Percentiles rank a stretch among this genome's conserved stretches.
Evolutionary conservation across 1,140 invertebrate genomes (phyloP).

Genomic region (Pemphigus obesinymphae): DNA sequence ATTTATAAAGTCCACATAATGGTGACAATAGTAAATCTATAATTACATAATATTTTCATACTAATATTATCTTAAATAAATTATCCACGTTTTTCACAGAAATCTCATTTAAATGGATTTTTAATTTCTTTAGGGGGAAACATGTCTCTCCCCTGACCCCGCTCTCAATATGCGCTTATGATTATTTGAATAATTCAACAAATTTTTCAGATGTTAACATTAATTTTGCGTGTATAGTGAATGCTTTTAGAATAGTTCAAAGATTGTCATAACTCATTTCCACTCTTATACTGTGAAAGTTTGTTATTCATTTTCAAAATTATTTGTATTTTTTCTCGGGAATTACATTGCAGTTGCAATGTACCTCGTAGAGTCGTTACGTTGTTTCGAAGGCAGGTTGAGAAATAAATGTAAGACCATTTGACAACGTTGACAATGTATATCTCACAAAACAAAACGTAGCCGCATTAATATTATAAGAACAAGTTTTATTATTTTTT

Average conservation of each 20-base stretch:
- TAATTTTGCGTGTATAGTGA: neutral
- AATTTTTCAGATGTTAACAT: neutral
- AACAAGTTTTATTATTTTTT: neutral
- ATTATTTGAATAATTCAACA: neutral
- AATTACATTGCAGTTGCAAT: neutral
- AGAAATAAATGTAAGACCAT: neutral
- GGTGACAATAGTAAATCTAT: too few species aligned
- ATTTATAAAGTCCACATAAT: too few species aligned
- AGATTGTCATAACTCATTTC: neutral
- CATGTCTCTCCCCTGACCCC: too few species aligned
- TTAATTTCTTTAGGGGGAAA: too few species aligned
- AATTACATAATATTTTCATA: too few species aligned
- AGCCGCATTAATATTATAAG: neutral
- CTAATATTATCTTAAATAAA: too few species aligned
- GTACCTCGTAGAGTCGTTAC: neutral
- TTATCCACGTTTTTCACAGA: too few species aligned
- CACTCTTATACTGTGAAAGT: too few species aligned
- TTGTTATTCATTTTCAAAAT: neutral
- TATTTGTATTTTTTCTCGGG: neutral
- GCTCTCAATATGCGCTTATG: too few species aligned
- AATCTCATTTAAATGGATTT: too few species aligned
- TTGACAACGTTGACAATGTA: neutral
- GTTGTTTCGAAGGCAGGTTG: neutral
- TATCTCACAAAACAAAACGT: neutral
- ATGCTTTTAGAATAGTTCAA: neutral